A percentile compares a stretch with the other conserved stretches of the same genome.
Evolutionary conservation across 2,888 invertebrate genomes (phyloP).

Genomic region (Drosophila picticornis): DNA sequence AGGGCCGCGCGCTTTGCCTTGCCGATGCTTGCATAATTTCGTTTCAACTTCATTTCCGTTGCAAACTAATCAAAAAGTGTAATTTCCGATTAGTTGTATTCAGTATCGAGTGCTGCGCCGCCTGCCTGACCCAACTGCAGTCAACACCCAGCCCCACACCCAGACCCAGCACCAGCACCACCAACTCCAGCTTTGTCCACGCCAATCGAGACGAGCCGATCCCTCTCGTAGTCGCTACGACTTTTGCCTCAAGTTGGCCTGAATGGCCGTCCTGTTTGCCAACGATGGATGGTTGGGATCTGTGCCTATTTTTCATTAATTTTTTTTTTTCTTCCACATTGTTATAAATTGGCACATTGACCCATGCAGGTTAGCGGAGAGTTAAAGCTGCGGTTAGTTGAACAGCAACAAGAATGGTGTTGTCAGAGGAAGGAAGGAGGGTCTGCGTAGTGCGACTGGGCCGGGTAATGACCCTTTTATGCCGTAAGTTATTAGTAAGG

Average conservation of each 20-base stretch:
- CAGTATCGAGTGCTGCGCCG: slow-evolving; percentile 66
- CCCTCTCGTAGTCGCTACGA: slow-evolving; percentile 49
- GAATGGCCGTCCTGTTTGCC: slow-evolving; percentile 31
- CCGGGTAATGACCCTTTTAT: slow-evolving; percentile 54
- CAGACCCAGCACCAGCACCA: not conserved
- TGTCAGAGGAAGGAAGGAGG: slow-evolving; percentile 9
- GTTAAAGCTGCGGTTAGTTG: slow-evolving; percentile 46
- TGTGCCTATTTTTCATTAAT: slow-evolving; percentile 39
- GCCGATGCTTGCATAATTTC: slow-evolving; percentile 83
- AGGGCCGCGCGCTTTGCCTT: slow-evolving; percentile 43
- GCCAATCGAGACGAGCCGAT: slow-evolving; percentile 6
- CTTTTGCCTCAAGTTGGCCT: slow-evolving; percentile 52
- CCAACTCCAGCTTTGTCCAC: not conserved
- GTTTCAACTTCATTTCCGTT: slow-evolving; percentile 85
- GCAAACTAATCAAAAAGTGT: slow-evolving; percentile 86
- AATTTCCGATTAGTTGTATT: slow-evolving; percentile 85
- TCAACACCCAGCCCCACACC: not conserved
- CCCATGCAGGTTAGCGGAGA: slow-evolving; percentile 55
- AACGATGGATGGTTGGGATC: slow-evolving; percentile 16
- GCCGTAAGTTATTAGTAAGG: slow-evolving; percentile 42
- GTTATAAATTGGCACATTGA: slow-evolving; percentile 80
- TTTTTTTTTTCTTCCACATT: slow-evolving; percentile 44
- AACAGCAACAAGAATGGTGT: slow-evolving; percentile 32
- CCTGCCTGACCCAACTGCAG: slow-evolving; percentile 46
- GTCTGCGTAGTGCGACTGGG: slow-evolving; percentile 1